Percentiles rank a stretch among this genome's conserved stretches.
Evolutionary conservation across 2,113 vertebrate genomes (phyloP).

Genomic region (Caloenas nicobarica): DNA sequence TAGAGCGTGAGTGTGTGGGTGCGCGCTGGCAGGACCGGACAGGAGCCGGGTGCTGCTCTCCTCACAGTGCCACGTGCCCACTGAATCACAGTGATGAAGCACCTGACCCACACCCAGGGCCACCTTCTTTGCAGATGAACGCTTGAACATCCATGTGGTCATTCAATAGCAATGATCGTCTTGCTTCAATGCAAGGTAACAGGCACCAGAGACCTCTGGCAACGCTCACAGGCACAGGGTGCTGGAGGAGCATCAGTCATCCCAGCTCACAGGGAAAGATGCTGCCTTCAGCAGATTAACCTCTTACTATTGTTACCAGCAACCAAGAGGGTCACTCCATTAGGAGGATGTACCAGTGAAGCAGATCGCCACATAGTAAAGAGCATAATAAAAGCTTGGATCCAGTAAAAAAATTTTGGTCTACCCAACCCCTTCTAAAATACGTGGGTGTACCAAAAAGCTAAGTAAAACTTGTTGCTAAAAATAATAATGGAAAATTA

Average conservation of each 20-base stretch:
- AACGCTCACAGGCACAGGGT: not conserved
- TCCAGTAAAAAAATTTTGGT: not conserved
- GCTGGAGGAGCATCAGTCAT: not conserved
- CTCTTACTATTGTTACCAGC: not conserved
- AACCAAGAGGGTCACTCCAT: not conserved
- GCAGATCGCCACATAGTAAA: not conserved
- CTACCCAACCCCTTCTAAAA: not conserved
- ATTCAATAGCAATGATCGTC: accelerated
- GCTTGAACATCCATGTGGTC: not conserved
- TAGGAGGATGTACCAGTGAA: not conserved
- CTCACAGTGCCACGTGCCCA: accelerated
- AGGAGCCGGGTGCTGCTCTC: not conserved
- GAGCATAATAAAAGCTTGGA: not conserved
- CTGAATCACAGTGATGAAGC: accelerated
- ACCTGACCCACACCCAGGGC: not conserved
- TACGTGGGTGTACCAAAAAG: not conserved
- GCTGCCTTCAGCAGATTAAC: not conserved
- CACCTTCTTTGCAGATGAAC: not conserved
- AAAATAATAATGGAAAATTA: not conserved
- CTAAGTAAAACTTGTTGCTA: not conserved
- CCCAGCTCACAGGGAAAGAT: not conserved
- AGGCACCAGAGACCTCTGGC: accelerated
- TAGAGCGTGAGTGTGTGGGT: accelerated
- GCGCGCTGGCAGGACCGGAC: accelerated
- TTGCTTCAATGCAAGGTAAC: not conserved